Evolutionary conservation across 2,888 invertebrate genomes (phyloP).

Genomic region (Coremacera marginata): DNA sequence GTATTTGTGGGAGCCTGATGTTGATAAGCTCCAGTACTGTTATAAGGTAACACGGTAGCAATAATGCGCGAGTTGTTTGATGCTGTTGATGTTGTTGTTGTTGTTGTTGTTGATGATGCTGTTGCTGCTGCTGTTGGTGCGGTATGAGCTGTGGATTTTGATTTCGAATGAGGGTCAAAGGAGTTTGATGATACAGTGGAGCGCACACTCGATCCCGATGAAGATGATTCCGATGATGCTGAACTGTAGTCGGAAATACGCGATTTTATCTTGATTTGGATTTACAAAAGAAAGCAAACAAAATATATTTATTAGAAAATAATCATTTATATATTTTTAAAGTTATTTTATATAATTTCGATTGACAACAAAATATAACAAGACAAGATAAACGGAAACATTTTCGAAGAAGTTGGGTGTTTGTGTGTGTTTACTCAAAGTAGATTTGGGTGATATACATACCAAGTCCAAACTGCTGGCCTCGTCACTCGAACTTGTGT

Average conservation of each 20-base stretch:
- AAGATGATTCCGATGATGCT: constrained; percentile 53
- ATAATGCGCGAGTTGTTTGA: constrained; percentile 70
- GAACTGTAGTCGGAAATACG: constrained; percentile 60
- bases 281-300: constrained; percentile 33
- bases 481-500: constrained; percentile 69
- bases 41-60: constrained; percentile 77
- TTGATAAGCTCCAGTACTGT: constrained; percentile 53
- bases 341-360: constrained; percentile 15
- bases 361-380: constrained; percentile 5
- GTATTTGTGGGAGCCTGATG: constrained; percentile 55
- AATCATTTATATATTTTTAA: constrained; percentile 12
- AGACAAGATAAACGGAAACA: not conserved
- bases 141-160: constrained; percentile 16
- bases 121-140: constrained; percentile 38
- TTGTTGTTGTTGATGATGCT: constrained; percentile 15
- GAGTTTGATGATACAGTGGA: constrained; percentile 44
- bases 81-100: constrained; percentile 27
- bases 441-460: constrained; percentile 44
- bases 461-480: constrained; percentile 71
- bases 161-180: constrained; percentile 34
- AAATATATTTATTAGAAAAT: constrained; percentile 36
- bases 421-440: not conserved
- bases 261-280: constrained; percentile 56
- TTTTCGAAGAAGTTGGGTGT: not conserved
- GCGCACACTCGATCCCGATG: constrained; percentile 55